Evolutionary conservation across 2,888 invertebrate species (phyloP).

Genomic region (Drosophila percnosoma): DNA sequence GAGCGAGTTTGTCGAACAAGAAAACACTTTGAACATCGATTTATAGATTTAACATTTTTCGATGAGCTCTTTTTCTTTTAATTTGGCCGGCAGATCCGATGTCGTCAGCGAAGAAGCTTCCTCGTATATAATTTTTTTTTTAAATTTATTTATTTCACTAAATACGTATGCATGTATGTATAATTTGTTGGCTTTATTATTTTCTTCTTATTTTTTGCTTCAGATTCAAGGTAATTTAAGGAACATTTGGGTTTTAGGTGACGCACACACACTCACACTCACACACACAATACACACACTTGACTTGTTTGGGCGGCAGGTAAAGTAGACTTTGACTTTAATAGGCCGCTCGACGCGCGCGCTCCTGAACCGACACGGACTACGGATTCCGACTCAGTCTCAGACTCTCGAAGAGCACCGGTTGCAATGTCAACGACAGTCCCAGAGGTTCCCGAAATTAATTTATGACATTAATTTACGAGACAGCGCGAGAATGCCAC

Average conservation of each 20-base stretch:
- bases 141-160: slow-evolving; percentile 53
- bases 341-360: slow-evolving; percentile 24
- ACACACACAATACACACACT: slow-evolving; percentile 32
- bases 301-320: slow-evolving; percentile 37
- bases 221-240: slow-evolving; percentile 75
- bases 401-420: slow-evolving; percentile 43
- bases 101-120: slow-evolving; percentile 35
- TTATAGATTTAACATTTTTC: slow-evolving; percentile 45
- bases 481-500: slow-evolving; percentile 71
- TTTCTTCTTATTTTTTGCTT: slow-evolving; percentile 37
- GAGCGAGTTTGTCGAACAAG: slow-evolving; percentile 33
- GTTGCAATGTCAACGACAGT: slow-evolving; percentile 68
- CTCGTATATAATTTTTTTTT: slow-evolving; percentile 21
- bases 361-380: slow-evolving; percentile 44
- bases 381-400: slow-evolving; percentile 28
- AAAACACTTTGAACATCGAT: slow-evolving; percentile 50
- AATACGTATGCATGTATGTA: slow-evolving; percentile 26
- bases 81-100: slow-evolving; percentile 17
- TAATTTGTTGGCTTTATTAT: slow-evolving; percentile 33
- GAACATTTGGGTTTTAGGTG: slow-evolving; percentile 74
- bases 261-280: slow-evolving; percentile 45
- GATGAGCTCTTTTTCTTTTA: slow-evolving; percentile 27
- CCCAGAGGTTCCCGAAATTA: slow-evolving; percentile 69
- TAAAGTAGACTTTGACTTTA: slow-evolving; percentile 49
- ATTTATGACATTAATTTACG: slow-evolving; percentile 83